phyloP scores from a whole-genome alignment of 2,797 vertebrate species.

The Sebastes itinus region DNA sequence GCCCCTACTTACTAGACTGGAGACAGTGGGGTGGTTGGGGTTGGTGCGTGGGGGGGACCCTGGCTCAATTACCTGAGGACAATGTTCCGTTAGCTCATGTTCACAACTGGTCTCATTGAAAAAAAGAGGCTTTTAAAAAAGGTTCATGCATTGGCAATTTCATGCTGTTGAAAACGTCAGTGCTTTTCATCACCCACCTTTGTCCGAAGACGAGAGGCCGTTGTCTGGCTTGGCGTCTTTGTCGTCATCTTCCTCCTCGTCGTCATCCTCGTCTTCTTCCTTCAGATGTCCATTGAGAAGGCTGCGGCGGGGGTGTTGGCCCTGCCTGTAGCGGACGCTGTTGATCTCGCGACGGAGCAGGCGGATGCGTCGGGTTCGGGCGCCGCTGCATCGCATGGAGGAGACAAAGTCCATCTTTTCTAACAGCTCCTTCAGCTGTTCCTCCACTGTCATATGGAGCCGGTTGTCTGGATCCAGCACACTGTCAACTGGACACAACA shows the following conservation, averaged over 20 bases:
- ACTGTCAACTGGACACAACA: slow-evolving; percentile 88
- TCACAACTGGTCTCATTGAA: slow-evolving; percentile 75
- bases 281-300: slow-evolving; percentile 82
- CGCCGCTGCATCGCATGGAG: slow-evolving; percentile 91
- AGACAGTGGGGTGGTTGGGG: slow-evolving; percentile 84
- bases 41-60: slow-evolving; percentile 84
- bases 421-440: slow-evolving; percentile 93
- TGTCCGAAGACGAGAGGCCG: slow-evolving; percentile 71
- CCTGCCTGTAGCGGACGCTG: slow-evolving; percentile 87
- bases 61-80: slow-evolving; percentile 85
- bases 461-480: slow-evolving; percentile 92
- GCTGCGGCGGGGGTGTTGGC: slow-evolving; percentile 82
- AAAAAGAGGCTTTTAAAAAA: slow-evolving; percentile 63
- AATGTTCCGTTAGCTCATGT: slow-evolving; percentile 82
- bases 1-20: slow-evolving; percentile 85
- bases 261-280: slow-evolving; percentile 64
- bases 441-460: slow-evolving; percentile 90
- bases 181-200: slow-evolving; percentile 73
- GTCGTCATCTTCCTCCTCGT: slow-evolving; percentile 76
- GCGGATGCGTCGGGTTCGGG: slow-evolving; percentile 90
- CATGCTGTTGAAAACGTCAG: not conserved
- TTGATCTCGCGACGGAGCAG: slow-evolving; percentile 95
- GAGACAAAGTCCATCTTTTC: slow-evolving; percentile 94
- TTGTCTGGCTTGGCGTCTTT: slow-evolving; percentile 72
- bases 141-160: slow-evolving; percentile 58